Percentiles rank a stretch among this genome's conserved stretches.
Evolutionary conservation across 2,113 vertebrate species (phyloP).

Genomic region (Dermatemys mawii): DNA sequence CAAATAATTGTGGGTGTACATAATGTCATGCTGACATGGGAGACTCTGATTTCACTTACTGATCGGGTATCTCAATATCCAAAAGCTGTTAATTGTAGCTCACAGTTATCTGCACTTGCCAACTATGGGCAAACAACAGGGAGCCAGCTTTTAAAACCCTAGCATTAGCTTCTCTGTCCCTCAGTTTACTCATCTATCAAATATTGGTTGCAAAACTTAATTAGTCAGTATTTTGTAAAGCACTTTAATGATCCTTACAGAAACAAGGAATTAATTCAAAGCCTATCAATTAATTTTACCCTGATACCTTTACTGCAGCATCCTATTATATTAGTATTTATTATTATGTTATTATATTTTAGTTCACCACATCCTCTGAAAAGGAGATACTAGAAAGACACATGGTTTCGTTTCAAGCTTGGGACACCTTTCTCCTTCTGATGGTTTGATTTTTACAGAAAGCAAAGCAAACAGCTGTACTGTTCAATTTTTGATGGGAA

Average conservation of each 20-base stretch:
- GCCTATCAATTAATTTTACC: background rate
- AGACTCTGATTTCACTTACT: background rate
- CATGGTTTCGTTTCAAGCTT: background rate
- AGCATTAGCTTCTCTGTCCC: background rate
- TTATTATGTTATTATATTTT: fast-evolving
- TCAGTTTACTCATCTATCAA: background rate
- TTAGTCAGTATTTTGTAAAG: background rate
- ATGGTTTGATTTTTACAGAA: constrained; percentile 55
- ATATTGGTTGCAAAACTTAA: background rate
- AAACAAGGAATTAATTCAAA: fast-evolving
- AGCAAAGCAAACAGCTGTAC: constrained; percentile 55
- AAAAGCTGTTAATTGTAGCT: background rate
- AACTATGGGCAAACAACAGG: fast-evolving
- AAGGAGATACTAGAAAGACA: background rate
- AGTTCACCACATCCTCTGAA: background rate
- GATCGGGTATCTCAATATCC: background rate
- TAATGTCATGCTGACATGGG: background rate
- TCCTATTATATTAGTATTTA: background rate
- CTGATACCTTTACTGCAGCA: fast-evolving
- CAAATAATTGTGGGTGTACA: no score
- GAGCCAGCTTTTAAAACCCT: fast-evolving
- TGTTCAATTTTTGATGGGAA: constrained; percentile 55
- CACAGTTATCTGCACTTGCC: background rate
- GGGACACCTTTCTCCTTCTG: background rate
- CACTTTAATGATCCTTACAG: background rate